phyloP scores from a whole-genome alignment of 2,113 vertebrate species.

The Lynx canadensis region DNA sequence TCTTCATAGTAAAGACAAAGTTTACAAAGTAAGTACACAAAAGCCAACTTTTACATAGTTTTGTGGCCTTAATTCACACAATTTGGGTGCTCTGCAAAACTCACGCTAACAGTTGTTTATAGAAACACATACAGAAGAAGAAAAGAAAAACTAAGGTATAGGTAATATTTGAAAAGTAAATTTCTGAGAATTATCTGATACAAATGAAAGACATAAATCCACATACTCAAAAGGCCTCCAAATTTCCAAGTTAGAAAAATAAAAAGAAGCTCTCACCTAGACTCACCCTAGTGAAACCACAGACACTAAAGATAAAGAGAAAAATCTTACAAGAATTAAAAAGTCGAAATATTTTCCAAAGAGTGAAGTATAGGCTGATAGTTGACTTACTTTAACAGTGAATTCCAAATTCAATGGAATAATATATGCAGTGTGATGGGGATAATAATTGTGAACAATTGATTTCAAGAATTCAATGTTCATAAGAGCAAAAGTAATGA shows the following conservation, averaged over 20 bases:
- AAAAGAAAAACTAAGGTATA: not conserved
- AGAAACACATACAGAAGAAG: not conserved
- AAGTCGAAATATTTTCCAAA: not conserved
- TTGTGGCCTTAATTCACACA: not conserved
- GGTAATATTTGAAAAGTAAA: not conserved
- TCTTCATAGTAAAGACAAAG: not conserved
- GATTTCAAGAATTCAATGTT: not conserved
- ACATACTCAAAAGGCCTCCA: slow-evolving; percentile 5
- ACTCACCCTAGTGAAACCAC: not conserved
- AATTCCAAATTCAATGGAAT: not conserved
- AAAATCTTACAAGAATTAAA: not conserved
- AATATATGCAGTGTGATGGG: not conserved
- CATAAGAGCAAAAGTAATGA: not conserved
- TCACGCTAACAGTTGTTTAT: not conserved
- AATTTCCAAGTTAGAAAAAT: not conserved
- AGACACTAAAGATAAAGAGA: not conserved
- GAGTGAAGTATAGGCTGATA: not conserved
- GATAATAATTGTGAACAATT: not conserved
- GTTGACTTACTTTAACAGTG: not conserved
- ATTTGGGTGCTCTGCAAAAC: not conserved
- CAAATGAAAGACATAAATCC: slow-evolving; percentile 59
- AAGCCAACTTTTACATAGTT: not conserved
- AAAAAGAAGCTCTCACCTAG: not conserved
- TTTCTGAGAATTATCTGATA: not conserved
- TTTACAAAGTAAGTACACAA: not conserved